Base-by-base conservation (phyloP, 1,140 invertebrate species). In the Monomorium pharaonis region DNA sequence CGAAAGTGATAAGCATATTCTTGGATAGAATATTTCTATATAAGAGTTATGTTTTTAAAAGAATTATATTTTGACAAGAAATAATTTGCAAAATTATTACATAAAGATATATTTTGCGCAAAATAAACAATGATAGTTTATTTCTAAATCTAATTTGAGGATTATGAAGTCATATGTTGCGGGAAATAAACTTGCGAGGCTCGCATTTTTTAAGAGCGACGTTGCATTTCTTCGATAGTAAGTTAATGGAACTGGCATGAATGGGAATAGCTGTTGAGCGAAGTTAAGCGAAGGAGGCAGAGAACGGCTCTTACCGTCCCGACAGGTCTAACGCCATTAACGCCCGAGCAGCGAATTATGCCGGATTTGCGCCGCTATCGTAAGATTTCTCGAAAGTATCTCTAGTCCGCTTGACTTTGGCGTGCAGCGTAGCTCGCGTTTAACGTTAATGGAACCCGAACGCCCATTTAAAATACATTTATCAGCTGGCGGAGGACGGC, bases 301-400 rank as follows among this genome's bases (percentile, higher is more conserved):
- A 74, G 67, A 83, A 51, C 67, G 51, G 78, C 78, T 83, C 78
- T 83, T 83, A 83, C 51, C 78, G 51, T 33, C 78, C 81, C 58
- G 74, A 84, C 81, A 77, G 69, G 81, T 77, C 81, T 84, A 84
- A 84, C 74, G 81, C 70, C 72, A 77, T 76, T 84, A 77, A 84
- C 74, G 44, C 81, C 58, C 56, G 44, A 77, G 81, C 74, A 56
- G 72, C 81, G 74, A 84, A 75, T 84, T 84, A 84, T 75, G 33
- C 70, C 47, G 81, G 81, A 77, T 84, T 84, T 76, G 56, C 70
- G 42, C 70, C 51, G 72, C 81, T 77, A 84, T 84, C 81, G 74
- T 84, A 84, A 84, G 81, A 84, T 77, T 84, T 84, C 74, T 77
- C 72, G 44, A 77, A 84, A 77, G 81, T 76, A 84, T 84, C 74